These are phyloP conservation scores for Elysia crispata DNA, from an alignment of 2,888 invertebrate genomes.

Conservation along the genomic window DNA sequence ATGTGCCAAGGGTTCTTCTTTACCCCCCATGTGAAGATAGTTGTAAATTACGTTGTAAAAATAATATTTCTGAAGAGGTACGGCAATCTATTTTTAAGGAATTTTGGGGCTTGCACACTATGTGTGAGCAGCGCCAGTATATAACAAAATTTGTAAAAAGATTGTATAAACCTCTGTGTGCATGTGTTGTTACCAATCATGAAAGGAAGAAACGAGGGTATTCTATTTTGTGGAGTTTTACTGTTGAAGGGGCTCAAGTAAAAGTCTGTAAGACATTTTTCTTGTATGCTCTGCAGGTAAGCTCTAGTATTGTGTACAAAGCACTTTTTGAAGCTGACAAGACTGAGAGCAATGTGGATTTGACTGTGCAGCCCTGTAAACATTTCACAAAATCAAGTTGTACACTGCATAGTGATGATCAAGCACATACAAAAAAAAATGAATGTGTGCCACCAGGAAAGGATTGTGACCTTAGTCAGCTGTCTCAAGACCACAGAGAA, in stretches of 20 bases:
- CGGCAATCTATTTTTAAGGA: slow-evolving; percentile 20
- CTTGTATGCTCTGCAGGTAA: slow-evolving; percentile 29
- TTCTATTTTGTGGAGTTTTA: slow-evolving; percentile 17
- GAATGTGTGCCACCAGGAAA: too few species aligned
- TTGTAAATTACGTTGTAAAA: background rate
- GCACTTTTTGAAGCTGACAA: slow-evolving; percentile 2
- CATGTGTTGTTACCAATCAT: slow-evolving; percentile 25
- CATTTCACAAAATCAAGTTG: background rate
- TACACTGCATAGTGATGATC: too few species aligned
- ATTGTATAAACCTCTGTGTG: slow-evolving; percentile 4
- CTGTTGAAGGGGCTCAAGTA: background rate
- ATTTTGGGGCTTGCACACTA: slow-evolving; percentile 24
- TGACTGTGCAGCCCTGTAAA: slow-evolving; percentile 11
- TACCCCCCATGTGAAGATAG: too few species aligned
- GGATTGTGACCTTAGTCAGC: too few species aligned
- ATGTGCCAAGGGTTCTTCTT: too few species aligned
- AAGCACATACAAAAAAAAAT: too few species aligned
- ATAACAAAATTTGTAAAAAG: slow-evolving; percentile 31
- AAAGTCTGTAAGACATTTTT: slow-evolving; percentile 31
- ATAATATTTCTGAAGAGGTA: slow-evolving; percentile 25
- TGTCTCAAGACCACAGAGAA: too few species aligned
- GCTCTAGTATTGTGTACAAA: slow-evolving; percentile 34
- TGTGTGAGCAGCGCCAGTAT: slow-evolving; percentile 25
- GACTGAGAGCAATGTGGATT: background rate
- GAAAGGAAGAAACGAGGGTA: slow-evolving; percentile 23